Evolutionary conservation across 2,113 vertebrate genomes (phyloP).

Genomic region (Rhizomys pruinosus): DNA sequence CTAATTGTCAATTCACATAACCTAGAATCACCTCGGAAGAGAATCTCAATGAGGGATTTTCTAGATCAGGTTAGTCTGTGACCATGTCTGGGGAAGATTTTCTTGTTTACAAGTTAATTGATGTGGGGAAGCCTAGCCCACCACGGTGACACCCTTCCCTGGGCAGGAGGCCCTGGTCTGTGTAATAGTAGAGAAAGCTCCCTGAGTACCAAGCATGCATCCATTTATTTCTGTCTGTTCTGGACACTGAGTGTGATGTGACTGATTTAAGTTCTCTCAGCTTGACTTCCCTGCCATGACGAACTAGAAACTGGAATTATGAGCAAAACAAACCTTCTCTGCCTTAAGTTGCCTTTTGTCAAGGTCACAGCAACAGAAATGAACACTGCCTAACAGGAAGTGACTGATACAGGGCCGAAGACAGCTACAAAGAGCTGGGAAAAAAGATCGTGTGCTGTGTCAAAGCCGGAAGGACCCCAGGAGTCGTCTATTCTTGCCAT

Average conservation of each 20-base stretch:
- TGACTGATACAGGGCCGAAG: accelerated
- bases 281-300: background rate
- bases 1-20: background rate
- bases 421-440: background rate
- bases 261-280: too few species aligned
- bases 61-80: background rate
- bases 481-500: background rate
- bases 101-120: background rate
- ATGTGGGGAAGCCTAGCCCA: background rate
- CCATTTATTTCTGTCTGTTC: background rate
- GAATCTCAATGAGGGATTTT: background rate
- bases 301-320: background rate
- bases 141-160: background rate
- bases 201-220: too few species aligned
- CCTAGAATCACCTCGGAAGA: background rate
- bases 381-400: background rate
- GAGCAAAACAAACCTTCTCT: background rate
- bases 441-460: too few species aligned
- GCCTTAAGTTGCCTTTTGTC: background rate
- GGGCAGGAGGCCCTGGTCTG: background rate
- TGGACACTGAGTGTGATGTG: background rate
- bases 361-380: background rate
- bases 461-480: background rate
- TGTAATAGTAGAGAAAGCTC: background rate
- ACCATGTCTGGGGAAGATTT: background rate